Evolutionary conservation across 2,113 vertebrate genomes (phyloP).

Genomic region (Beaufortia kweichowensis): DNA sequence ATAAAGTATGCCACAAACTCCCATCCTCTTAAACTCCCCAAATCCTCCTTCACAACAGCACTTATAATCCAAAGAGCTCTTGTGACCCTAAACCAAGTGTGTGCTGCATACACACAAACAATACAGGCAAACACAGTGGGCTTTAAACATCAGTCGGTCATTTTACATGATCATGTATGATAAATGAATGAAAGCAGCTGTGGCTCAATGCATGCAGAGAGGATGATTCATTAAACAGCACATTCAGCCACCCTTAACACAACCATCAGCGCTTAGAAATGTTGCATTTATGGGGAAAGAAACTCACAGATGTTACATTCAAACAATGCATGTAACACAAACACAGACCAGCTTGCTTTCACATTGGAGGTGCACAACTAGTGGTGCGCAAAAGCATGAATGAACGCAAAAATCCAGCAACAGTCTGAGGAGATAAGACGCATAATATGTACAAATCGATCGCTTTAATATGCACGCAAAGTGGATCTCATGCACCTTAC

Average conservation of each 20-base stretch:
- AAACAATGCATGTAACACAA: background rate
- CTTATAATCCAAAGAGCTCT: background rate
- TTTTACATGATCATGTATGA: constrained; percentile 5
- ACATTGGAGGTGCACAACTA: background rate
- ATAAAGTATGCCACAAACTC: background rate
- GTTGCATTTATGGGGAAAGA: background rate
- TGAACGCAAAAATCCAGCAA: background rate
- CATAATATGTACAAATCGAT: background rate
- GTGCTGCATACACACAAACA: background rate
- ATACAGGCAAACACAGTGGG: background rate
- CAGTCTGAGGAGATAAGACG: background rate
- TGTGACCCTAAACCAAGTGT: background rate
- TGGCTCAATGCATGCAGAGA: constrained; percentile 7
- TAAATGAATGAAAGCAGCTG: constrained; percentile 20
- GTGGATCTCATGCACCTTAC: constrained; percentile 2
- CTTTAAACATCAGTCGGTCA: background rate
- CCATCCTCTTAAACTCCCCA: background rate
- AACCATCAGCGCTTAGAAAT: background rate
- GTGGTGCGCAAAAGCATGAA: constrained; percentile 10
- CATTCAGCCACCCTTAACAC: background rate
- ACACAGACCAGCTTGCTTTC: background rate
- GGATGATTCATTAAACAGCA: constrained; percentile 21
- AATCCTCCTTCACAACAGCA: background rate
- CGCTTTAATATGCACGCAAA: background rate
- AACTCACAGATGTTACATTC: constrained; percentile 17